Base-by-base conservation (phyloP, 2,797 vertebrate species). In the Anomalospiza imberbis region DNA sequence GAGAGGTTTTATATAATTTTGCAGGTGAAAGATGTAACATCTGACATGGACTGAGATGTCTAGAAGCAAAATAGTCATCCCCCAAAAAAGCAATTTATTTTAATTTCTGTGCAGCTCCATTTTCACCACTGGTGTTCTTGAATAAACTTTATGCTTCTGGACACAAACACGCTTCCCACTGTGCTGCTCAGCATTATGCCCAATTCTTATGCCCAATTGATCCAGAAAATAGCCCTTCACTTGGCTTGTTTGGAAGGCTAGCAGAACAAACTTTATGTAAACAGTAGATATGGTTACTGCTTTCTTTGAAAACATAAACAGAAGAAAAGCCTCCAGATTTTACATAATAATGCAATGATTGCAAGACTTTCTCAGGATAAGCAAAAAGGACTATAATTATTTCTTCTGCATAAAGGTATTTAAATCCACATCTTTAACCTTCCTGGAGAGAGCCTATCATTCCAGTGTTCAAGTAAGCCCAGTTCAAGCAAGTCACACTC, bases 241-340 rank as follows among this genome's bases (percentile, higher is more conserved):
- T 71, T 91, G 31, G 53, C 53, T 92, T 92, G 81, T 77, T 83
- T 80, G 25, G 38, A 91, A 85, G 57, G 38, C 29, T 61, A 76
- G 45, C 24, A 80, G 53, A 80, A 83, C 15, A 80, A 93, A 80
- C 51, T 79, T 63, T 10, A 76, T 44, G 32, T n/a, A 71, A 91
- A 77, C 6, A n/a, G 20, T 26, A 83, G 17, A 20, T 47, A 71
- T 9, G 24, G 26, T 63, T 85, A 60, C 29, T 29, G 25, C 16
- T 82, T 79, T 55, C 51, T 92, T 93, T 91, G 55, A 91, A 85
- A 95, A 70, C 32, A 78, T 22, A 81, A 66, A 75, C 48, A 68
- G 65, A 87, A 65, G 7, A 62, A 79, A 74, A 3, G 0, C 13
- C 55, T 76, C 18, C 17, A 67, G 55, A 53, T 80, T 91, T 91